Conservation (phyloP, 1,140 invertebrate species). For the Periplaneta americana region DNA sequence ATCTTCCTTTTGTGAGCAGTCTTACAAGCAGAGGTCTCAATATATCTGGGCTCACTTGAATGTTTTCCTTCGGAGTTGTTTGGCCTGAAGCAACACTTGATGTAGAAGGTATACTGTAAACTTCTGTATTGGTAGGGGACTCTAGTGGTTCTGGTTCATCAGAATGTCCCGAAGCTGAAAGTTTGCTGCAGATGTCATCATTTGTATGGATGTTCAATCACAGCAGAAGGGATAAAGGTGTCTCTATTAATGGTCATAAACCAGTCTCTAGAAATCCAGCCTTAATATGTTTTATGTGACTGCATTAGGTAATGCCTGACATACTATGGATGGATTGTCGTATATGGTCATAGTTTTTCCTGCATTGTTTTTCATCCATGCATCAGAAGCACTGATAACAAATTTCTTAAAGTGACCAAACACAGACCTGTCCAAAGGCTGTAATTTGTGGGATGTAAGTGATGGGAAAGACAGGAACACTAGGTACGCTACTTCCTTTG, state of each 20-base stretch:
- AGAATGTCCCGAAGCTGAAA: no score
- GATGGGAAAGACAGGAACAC: slow-evolving; percentile 26
- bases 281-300: slow-evolving; percentile 32
- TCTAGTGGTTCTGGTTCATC: no score
- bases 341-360: slow-evolving; percentile 32
- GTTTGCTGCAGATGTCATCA: no score
- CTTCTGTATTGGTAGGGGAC: no score
- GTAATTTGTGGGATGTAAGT: slow-evolving; percentile 31
- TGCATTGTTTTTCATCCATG: slow-evolving; percentile 21
- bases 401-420: slow-evolving; percentile 36
- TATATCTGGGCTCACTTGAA: background rate
- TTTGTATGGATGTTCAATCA: no score
- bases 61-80: background rate
- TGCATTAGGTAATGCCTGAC: slow-evolving; percentile 26
- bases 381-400: slow-evolving; percentile 26
- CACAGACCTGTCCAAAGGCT: slow-evolving; percentile 35
- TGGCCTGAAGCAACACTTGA: background rate
- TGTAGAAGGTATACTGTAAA: background rate
- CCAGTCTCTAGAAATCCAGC: slow-evolving; percentile 25
- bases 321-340: slow-evolving; percentile 29
- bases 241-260: slow-evolving; percentile 33
- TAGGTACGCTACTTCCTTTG: slow-evolving; percentile 25
- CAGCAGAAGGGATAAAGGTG: slow-evolving; percentile 28
- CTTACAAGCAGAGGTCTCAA: background rate
- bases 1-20: background rate